Percentiles rank a stretch among this genome's conserved stretches.
Evolutionary conservation across 1,140 invertebrate species (phyloP).

Genomic region (Colletes latitarsis): DNA sequence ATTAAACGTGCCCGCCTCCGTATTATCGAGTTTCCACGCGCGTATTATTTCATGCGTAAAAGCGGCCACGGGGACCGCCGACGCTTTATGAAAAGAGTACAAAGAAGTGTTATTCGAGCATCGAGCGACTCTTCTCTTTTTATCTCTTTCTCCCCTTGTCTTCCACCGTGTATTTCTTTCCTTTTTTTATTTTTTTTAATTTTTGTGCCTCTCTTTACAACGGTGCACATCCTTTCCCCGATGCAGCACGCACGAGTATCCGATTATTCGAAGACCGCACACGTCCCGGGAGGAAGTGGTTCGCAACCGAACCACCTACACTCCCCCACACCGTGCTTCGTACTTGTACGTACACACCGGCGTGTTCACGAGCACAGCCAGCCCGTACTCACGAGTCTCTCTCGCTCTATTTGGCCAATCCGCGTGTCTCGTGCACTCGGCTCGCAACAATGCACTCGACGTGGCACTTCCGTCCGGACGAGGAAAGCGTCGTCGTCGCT

Average conservation of each 20-base stretch:
- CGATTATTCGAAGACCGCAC: constrained; percentile 74
- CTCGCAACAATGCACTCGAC: constrained; percentile 70
- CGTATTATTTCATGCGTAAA: constrained; percentile 45
- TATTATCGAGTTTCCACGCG: constrained; percentile 37
- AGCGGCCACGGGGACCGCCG: constrained; percentile 1
- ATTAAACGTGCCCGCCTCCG: not conserved
- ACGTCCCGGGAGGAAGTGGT: constrained; percentile 71
- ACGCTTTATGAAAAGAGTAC: constrained; percentile 32
- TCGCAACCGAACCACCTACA: constrained; percentile 63
- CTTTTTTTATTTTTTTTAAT: not conserved
- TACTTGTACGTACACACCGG: constrained; percentile 1
- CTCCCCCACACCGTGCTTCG: not conserved
- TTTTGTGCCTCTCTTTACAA: constrained; percentile 43
- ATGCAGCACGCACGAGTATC: constrained; percentile 70
- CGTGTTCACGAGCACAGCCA: constrained; percentile 39
- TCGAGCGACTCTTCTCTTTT: constrained; percentile 30
- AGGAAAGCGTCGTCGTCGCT: constrained; percentile 53
- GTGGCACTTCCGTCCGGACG: constrained; percentile 70
- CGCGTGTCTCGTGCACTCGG: constrained; percentile 56
- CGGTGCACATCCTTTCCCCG: constrained; percentile 58
- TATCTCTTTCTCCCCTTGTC: not conserved
- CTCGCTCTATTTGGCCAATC: constrained; percentile 72
- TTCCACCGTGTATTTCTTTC: no score
- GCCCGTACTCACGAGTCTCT: constrained; percentile 46
- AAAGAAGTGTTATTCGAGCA: constrained; percentile 62